Evolutionary conservation across 2,113 vertebrate genomes (phyloP), one percentile per base, ranked within the genome.

Genomic region (Sinocyclocheilus grahami): DNA sequence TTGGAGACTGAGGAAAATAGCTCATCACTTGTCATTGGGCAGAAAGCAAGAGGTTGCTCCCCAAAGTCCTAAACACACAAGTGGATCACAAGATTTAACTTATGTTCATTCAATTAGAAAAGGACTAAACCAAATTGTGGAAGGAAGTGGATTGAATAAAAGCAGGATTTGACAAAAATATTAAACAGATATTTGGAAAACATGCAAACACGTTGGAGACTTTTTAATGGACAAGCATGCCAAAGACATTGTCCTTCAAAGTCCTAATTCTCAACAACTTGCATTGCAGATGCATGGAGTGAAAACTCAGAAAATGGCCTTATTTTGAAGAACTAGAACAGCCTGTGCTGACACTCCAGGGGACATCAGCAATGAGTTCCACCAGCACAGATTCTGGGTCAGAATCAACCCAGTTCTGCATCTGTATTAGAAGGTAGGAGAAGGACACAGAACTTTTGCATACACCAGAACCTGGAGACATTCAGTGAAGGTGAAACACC

Each of bases 361-460:
- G 91, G 86, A 85, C 72, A 60, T 77, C 86, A 83, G 76, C 83
- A 90, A 91, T 87, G 92, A 90, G 89, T 93, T 92, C 90, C 87
- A 84, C 90, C 51, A 78, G 89, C 92, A 90, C 88, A 91, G 90
- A 94, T 94, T 92, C 90, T 75, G 89, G 86, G 90, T 91, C 86
- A 84, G 87, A 90, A 92, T 92, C 94, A 93, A 94, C 92, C 93
- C 86, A 94, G 89, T 93, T 95, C 91, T 91, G 83, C 89, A 88
- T 7, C 71, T 63, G 76, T 27, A 84, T 84, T 65, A 86, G 83
- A 79, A 78, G 42, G 60, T 53, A 55, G 53, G 27, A 62, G n/a
- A 69, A 46, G 37, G 62, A 62, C 48, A 80, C 33, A 81, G 12
- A 76, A 86, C 11, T 39, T 58, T 69, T 13, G 12, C 20, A 9